Base-by-base conservation (phyloP, 2,888 invertebrate species). In the Lepidocyrtinus sp. region DNA sequence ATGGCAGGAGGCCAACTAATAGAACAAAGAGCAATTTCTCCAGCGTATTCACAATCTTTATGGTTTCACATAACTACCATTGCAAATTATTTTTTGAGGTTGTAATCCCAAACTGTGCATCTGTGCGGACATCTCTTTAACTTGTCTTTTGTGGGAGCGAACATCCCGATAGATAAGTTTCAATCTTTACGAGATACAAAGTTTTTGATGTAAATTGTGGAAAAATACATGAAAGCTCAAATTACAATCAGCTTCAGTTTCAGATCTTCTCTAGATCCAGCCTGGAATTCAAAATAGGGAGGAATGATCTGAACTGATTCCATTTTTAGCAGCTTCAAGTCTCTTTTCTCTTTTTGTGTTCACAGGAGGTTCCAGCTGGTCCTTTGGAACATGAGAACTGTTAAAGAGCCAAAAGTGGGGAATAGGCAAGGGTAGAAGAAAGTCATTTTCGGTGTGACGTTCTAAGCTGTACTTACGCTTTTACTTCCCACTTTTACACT, bases 1-100 rank as follows among this genome's bases (percentile, higher is more conserved):
- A 80, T 80, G 75, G 75, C 80, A 75, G 21, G 12, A 61, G 70
- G 74, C 80, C 80, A 75, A 80, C 80, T 75, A 70, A 80, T 80
- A 75, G 74, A 70, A 75, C 75, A 80, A 80, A 80, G 61, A 63
- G 63, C 74, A 64, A 75, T 70, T 75, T 68, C 36, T 36, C 24
- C 26, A 61, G n/a, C 64, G 55, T 65, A 61, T 64, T 74, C 75
- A 71, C 80, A 59, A 75, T 75, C 36, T 80, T 71, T 75, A 75
- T 75, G 80, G 71, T 80, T 80, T 80, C 75, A 70, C 70, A 80
- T 80, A 75, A 80, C 65, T 67, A 17, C 22, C 80, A 80, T 70
- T 75, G 80, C 80, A 75, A 80, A 80, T 80, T 75, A 75, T 80
- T 70, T 36, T 36, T 36, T 36, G 36, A 36, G 36, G 36, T 5